Base-by-base conservation (phyloP, 2,888 invertebrate genomes). In the Meiosimyza decipiens region DNA sequence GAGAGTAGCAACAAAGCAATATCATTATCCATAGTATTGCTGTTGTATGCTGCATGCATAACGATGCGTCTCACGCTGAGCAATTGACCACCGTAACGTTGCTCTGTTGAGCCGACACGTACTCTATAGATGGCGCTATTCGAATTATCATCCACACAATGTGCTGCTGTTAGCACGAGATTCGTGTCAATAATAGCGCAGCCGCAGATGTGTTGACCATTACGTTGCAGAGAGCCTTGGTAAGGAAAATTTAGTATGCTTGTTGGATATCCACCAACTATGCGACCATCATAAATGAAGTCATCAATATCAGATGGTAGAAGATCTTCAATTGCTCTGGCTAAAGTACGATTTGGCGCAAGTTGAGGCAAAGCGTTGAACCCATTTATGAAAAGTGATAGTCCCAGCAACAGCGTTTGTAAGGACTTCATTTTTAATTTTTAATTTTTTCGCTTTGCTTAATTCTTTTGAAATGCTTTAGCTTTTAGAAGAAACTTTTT, bases 1-100 rank as follows among this genome's bases (percentile, higher is more conserved):
- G 77, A 74, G 62, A 84, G 81, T 72, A 80, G 71, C 73, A 84
- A n/a, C 62, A 84, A 73, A 6, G 84, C 84, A 70, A 84, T 74
- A 75, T 84, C 84, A 71, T 80, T 79, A 74, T 84, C 82, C 55
- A 81, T 79, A 47, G 79, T 77, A 64, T 76, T 74, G 15, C 70
- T 71, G 55, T 79, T 79, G 77, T 82, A 84, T 66, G 69, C 77
- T 18, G 76, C 79, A 67, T 84, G 84, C 6, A 76, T 77, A 59
- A 82, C 77, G 70, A 84, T 80, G 60, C 74, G 78, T 55, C 76
- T 77, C 4, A 83, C 74, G 16, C 79, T 78, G 16, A 82, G 76
- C 76, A 82, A 15, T 22, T 79, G 77, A 3, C 84, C 84, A 50
- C 83, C 85, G 11, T 33, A 57, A 9, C 75, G 75, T 70, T 85